Evolutionary conservation across 2,888 invertebrate species (phyloP).

Genomic region (Heliconius hortense): DNA sequence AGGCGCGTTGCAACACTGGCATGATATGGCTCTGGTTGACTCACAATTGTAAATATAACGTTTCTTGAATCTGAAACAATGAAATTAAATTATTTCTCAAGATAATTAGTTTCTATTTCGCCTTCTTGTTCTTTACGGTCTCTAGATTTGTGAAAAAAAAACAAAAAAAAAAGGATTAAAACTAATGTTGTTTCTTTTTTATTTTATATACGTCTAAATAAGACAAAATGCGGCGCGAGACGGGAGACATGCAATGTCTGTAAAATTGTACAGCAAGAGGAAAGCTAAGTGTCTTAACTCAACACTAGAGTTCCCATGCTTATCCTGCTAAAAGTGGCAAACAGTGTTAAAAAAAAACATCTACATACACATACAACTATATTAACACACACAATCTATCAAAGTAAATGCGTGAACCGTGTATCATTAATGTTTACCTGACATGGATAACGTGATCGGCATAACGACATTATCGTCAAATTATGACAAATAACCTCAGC

Average conservation of each 20-base stretch:
- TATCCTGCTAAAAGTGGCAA: too few relatives aligned
- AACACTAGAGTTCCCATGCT: too few relatives aligned
- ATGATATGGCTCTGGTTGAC: constrained; percentile 85
- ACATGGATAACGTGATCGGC: constrained; percentile 38
- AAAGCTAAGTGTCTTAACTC: too few relatives aligned
- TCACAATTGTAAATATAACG: constrained; percentile 84
- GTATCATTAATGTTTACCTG: constrained; percentile 35
- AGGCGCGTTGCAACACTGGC: constrained; percentile 81
- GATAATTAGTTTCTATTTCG: neutral
- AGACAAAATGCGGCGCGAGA: neutral
- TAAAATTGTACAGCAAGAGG: neutral
- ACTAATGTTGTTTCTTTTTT: too few relatives aligned
- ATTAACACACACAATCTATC: constrained; percentile 8
- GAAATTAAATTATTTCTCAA: neutral
- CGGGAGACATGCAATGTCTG: neutral
- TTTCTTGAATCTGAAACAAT: constrained; percentile 81
- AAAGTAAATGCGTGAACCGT: constrained; percentile 20
- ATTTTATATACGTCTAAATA: too few relatives aligned
- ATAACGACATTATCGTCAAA: constrained; percentile 59
- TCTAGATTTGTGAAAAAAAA: neutral
- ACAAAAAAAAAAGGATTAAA: neutral
- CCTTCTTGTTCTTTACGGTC: neutral
- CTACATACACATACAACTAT: neutral
- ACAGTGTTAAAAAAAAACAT: neutral
- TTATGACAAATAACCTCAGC: constrained; percentile 63